Conservation (phyloP, 1,140 invertebrate species). For the Hypothenemus hampei region DNA sequence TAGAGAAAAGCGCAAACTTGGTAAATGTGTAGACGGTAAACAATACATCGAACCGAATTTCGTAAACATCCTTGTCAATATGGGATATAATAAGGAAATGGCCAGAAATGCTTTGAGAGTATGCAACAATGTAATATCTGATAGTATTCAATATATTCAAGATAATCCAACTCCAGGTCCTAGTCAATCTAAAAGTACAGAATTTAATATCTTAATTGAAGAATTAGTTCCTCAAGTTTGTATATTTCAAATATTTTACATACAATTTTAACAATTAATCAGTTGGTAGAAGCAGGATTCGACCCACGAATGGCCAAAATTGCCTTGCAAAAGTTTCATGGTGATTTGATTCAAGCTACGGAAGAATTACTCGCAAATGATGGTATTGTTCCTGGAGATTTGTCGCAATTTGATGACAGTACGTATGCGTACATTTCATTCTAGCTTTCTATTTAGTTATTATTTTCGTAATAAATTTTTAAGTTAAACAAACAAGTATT, state of each 20-base stretch:
- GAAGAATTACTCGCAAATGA: conserved; percentile 49
- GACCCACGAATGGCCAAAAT: conserved; percentile 49
- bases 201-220: conserved; percentile 45
- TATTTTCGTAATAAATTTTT: not conserved
- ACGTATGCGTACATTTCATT: not conserved
- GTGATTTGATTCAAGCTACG: conserved; percentile 54
- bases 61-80: conserved; percentile 55
- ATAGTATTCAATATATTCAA: conserved; percentile 60
- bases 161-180: conserved; percentile 50
- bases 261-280: not conserved
- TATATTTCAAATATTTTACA: not conserved
- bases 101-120: conserved; percentile 56
- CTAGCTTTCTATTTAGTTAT: not conserved
- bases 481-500: conserved; percentile 27
- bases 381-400: conserved; percentile 40
- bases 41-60: conserved; percentile 52
- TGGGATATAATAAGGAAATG: conserved; percentile 59
- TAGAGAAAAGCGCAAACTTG: conserved; percentile 47
- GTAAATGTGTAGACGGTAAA: conserved; percentile 47
- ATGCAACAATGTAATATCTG: conserved; percentile 61
- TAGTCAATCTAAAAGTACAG: conserved; percentile 35
- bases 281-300: conserved; percentile 59
- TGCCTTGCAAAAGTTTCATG: conserved; percentile 52
- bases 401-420: conserved; percentile 30
- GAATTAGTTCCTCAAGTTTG: conserved; percentile 45